phyloP scores from a whole-genome alignment of 2,797 vertebrate species.

The Cryptoblepharus egeriae region DNA sequence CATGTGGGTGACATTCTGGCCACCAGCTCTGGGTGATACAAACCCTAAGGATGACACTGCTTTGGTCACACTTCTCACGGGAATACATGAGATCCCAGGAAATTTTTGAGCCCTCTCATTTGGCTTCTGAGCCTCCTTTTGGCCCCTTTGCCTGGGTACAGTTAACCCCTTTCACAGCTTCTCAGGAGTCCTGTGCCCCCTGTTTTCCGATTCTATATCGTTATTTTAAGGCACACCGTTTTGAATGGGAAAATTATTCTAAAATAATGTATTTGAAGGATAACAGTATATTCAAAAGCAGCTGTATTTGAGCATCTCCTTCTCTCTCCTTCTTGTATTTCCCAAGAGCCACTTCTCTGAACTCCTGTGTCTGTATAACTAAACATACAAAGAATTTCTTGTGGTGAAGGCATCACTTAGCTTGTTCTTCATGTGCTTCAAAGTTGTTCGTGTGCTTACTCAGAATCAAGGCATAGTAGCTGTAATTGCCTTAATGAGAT shows the following conservation, averaged over 20 bases:
- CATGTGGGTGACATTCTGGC: too few relatives aligned
- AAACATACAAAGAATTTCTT: conserved; percentile 9
- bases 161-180: too few relatives aligned
- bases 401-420: background rate
- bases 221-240: background rate
- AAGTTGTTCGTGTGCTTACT: background rate
- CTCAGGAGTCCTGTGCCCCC: too few relatives aligned
- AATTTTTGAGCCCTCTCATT: too few relatives aligned
- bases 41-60: too few relatives aligned
- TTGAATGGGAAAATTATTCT: background rate
- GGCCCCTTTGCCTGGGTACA: too few relatives aligned
- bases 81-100: too few relatives aligned
- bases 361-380: background rate
- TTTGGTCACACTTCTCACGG: too few relatives aligned
- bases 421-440: background rate
- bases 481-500: background rate
- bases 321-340: background rate
- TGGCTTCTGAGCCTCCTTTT: too few relatives aligned
- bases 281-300: conserved; percentile 2
- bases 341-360: conserved; percentile 1
- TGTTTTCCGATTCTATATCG: background rate
- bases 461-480: background rate
- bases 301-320: conserved; percentile 11
- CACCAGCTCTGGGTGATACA: too few relatives aligned
- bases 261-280: background rate